Evolutionary conservation across 2,888 invertebrate species (phyloP).

Genomic region (Brassicogethes aeneus): DNA sequence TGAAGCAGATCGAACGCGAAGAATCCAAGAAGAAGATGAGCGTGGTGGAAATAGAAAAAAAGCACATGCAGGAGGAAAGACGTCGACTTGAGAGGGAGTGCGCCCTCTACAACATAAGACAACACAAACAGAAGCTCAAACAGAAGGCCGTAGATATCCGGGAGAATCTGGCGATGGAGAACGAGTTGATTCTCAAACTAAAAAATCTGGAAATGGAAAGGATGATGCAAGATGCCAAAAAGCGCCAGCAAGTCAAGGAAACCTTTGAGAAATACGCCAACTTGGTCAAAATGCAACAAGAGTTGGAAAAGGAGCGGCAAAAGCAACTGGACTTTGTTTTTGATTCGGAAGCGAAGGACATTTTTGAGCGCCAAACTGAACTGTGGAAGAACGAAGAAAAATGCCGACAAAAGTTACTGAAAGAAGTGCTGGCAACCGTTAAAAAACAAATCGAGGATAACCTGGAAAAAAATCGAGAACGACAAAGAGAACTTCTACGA

Average conservation of each 20-base stretch:
- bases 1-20: conserved; percentile 26
- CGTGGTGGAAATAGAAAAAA: conserved; percentile 36
- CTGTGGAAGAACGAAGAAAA: conserved; percentile 41
- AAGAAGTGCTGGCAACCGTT: conserved; percentile 40
- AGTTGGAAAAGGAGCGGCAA: conserved; percentile 37
- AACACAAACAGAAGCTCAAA: conserved; percentile 32
- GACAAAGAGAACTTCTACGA: conserved; percentile 43
- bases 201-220: conserved; percentile 47
- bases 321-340: conserved; percentile 43
- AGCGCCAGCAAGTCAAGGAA: conserved; percentile 36
- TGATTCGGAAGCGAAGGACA: conserved; percentile 46
- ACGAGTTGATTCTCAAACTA: conserved; percentile 39
- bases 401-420: conserved; percentile 36
- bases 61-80: conserved; percentile 27
- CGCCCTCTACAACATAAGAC: conserved; percentile 33
- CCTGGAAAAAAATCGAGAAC: conserved; percentile 40
- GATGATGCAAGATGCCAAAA: conserved; percentile 47
- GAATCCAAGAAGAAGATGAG: conserved; percentile 33
- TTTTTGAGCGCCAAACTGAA: conserved; percentile 39
- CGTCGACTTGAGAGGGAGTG: conserved; percentile 26
- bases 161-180: conserved; percentile 41
- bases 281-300: conserved; percentile 33
- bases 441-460: conserved; percentile 46
- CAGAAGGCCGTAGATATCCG: conserved; percentile 34
- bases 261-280: conserved; percentile 35